Evolutionary conservation across 1,140 invertebrate genomes (phyloP), one percentile per base, ranked within the genome.

Genomic region (Drosophila yakuba): DNA sequence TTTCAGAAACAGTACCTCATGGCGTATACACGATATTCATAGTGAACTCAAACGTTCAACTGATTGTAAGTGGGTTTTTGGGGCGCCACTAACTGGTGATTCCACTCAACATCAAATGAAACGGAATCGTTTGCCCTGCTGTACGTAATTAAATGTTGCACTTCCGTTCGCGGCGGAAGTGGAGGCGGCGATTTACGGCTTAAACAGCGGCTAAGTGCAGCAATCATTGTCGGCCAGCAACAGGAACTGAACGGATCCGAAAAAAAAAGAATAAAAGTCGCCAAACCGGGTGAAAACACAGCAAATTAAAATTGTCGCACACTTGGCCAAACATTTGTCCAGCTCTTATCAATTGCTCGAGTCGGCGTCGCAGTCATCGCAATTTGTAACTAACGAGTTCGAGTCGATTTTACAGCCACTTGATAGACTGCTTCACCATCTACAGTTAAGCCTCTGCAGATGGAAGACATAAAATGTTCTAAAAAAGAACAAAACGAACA

Each of bases 251-350:
- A 25, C 60, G 47, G 45, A 60, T 43, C 47, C 43, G 32, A 43
- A 48, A 61, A 59, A 54, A 45, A 66, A 58, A 52, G 4, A 54
- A 43, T 54, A 50, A 55, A 41, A 36, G 35, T 12, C 60, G 4
- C 48, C 25, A 5, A 59, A 59, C 56, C 35, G 59, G 54, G 56
- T 48, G 57, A 74, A 61, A 62, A 81, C 60, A 81, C 54, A 57
- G 68, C 67, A 83, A 88, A 74, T 88, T 77, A 68, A 89, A 88
- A 83, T 79, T 76, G 79, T 77, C 79, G 84, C 67, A 68, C 67
- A 80, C 81, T 84, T 84, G 67, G 73, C 51, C 83, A 86, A 86
- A 86, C 83, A 86, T 83, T 86, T 86, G 72, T 73, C 64, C 75
- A 66, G 80, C 83, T 88, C 72, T 86, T 86, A 86, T 83, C 79